A percentile compares a stretch with the other conserved stretches of the same genome.
phyloP scores from a whole-genome alignment of 2,113 vertebrate genomes.

The Okapia johnstoni region DNA sequence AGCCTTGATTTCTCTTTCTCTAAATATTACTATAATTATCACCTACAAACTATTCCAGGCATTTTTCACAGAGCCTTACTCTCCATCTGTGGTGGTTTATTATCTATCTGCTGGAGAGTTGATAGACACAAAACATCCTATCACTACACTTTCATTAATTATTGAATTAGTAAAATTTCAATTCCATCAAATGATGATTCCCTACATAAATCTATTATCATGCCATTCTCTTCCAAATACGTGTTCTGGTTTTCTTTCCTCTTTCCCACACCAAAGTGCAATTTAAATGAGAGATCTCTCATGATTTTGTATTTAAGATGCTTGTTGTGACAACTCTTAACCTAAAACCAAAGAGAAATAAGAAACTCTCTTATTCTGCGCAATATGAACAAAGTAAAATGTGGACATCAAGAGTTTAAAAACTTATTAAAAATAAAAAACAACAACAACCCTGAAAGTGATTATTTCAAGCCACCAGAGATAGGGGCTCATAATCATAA shows the following conservation, averaged over 20 bases:
- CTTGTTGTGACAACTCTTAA: background rate
- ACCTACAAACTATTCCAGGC: conserved; percentile 25
- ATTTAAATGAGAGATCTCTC: background rate
- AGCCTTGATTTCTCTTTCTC: background rate
- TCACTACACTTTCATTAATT: background rate
- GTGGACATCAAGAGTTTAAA: background rate
- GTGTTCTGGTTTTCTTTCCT: background rate
- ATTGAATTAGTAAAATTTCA: background rate
- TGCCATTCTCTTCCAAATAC: background rate
- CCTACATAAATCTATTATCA: background rate
- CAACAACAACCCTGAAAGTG: accelerated
- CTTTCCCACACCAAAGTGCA: background rate
- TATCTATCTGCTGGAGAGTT: background rate
- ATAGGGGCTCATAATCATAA: background rate
- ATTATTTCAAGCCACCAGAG: background rate
- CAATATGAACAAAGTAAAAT: background rate
- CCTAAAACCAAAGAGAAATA: background rate
- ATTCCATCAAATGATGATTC: background rate
- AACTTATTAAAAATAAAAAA: background rate
- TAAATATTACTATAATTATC: conserved; percentile 53
- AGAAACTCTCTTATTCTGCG: background rate
- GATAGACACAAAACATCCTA: background rate
- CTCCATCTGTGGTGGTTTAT: conserved; percentile 8
- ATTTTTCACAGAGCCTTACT: conserved; percentile 36
- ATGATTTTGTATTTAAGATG: background rate